A percentile compares a stretch with the other conserved stretches of the same genome.
Conservation (phyloP, 2,113 vertebrate species). For the Alaudala cheleensis region DNA sequence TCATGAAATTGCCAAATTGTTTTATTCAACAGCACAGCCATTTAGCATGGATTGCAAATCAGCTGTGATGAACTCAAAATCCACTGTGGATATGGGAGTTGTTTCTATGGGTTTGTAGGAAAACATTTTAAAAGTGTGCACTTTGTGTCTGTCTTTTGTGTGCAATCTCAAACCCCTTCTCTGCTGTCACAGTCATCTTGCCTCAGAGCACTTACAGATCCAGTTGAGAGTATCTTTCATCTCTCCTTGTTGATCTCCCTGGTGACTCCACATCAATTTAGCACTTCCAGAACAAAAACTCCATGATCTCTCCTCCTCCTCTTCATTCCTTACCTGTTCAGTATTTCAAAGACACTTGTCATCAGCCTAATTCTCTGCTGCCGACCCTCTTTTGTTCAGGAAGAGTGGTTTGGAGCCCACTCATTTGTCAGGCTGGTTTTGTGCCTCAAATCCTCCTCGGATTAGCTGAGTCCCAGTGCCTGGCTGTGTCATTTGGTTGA, state of each 20-base stretch:
- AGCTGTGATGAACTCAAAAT: not conserved
- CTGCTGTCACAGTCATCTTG: not conserved
- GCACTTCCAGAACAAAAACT: conserved; percentile 23
- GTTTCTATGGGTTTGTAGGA: not conserved
- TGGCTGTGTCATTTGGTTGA: conserved; percentile 48
- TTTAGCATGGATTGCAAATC: not conserved
- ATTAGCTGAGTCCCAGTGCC: not conserved
- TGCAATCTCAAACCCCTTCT: not conserved
- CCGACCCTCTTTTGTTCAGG: conserved; percentile 7
- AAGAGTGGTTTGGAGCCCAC: conserved; percentile 22
- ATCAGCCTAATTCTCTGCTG: conserved; percentile 26
- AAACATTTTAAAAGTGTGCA: not conserved
- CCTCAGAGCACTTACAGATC: not conserved
- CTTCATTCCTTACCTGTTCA: conserved; percentile 33
- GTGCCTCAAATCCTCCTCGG: conserved; percentile 12
- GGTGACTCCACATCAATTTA: not conserved
- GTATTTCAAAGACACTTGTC: conserved; percentile 15
- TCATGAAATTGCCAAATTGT: not conserved
- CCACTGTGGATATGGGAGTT: not conserved
- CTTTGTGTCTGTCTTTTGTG: not conserved
- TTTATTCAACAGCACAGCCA: not conserved
- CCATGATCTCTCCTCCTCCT: not conserved
- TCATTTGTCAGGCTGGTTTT: conserved; percentile 42
- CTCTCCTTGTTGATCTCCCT: conserved; percentile 12
- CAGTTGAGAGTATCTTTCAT: conserved; percentile 20